Percentiles rank a stretch among this genome's conserved stretches.
phyloP scores from a whole-genome alignment of 2,797 vertebrate species.

The Atherinosoma microstoma region DNA sequence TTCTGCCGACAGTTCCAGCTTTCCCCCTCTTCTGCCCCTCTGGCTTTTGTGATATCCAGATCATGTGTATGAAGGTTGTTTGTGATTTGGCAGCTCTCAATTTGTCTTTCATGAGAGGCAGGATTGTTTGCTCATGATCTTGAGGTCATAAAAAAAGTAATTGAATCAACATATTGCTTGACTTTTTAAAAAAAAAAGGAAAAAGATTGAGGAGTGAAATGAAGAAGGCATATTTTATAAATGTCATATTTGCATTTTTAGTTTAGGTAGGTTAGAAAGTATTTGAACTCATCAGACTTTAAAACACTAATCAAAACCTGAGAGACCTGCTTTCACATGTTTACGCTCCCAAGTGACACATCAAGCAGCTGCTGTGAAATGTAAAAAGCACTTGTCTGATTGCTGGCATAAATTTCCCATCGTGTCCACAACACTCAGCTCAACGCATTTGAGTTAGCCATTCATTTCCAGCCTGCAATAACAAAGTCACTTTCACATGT shows the following conservation, averaged over 20 bases:
- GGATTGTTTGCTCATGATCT: slow-evolving; percentile 19
- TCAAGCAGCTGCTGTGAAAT: slow-evolving; percentile 20
- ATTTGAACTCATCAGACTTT: slow-evolving; percentile 7
- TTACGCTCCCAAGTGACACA: slow-evolving; percentile 28
- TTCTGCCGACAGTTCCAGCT: slow-evolving; percentile 7
- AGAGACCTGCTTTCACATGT: slow-evolving; percentile 26
- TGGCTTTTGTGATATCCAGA: slow-evolving; percentile 25
- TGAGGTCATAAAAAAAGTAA: slow-evolving; percentile 19
- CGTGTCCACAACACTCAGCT: slow-evolving; percentile 22
- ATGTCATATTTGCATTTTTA: not conserved
- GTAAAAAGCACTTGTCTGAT: slow-evolving; percentile 25
- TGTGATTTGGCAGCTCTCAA: slow-evolving; percentile 24
- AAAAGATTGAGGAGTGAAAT: slow-evolving; percentile 6
- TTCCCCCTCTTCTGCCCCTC: not conserved
- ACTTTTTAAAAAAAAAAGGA: not conserved
- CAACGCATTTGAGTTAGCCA: slow-evolving; percentile 14
- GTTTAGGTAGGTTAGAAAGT: not conserved
- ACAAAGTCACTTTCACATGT: slow-evolving; percentile 50
- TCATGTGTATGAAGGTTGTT: slow-evolving; percentile 14
- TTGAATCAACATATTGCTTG: slow-evolving; percentile 16
- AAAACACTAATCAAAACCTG: slow-evolving; percentile 12
- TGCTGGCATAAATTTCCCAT: slow-evolving; percentile 39
- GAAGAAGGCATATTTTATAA: slow-evolving; percentile 6
- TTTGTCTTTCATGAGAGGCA: slow-evolving; percentile 26
- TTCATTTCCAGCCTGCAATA: slow-evolving; percentile 42